phyloP scores from a whole-genome alignment of 2,888 invertebrate genomes.

The Cosmorhoe ocellata region DNA sequence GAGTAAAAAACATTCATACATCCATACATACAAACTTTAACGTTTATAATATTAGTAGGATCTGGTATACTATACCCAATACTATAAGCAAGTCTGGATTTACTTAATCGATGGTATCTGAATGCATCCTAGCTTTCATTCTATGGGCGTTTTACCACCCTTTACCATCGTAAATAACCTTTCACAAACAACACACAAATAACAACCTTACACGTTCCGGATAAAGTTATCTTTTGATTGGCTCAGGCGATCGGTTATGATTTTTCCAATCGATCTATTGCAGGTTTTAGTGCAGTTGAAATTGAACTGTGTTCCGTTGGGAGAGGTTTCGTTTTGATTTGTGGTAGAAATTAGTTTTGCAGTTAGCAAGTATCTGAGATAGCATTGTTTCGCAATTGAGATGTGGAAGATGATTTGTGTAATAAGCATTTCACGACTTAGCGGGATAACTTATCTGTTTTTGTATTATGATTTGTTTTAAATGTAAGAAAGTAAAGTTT shows the following conservation, averaged over 20 bases:
- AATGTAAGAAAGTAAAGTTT: slow-evolving; percentile 8
- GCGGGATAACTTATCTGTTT: slow-evolving; percentile 32
- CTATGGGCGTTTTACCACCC: slow-evolving; percentile 62
- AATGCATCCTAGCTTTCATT: slow-evolving; percentile 49
- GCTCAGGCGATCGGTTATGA: slow-evolving; percentile 31
- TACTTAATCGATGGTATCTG: slow-evolving; percentile 52
- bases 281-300: slow-evolving; percentile 23
- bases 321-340: slow-evolving; percentile 41
- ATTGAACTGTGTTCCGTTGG: slow-evolving; percentile 29
- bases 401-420: slow-evolving; percentile 62
- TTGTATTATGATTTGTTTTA: slow-evolving; percentile 26
- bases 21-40: no score
- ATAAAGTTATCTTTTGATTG: slow-evolving; percentile 42
- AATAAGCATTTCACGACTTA: slow-evolving; percentile 62
- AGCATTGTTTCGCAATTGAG: slow-evolving; percentile 73
- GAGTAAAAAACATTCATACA: no score
- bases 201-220: slow-evolving; percentile 35
- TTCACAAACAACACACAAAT: slow-evolving; percentile 36
- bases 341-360: slow-evolving; percentile 22
- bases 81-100: slow-evolving; percentile 51
- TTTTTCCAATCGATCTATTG: slow-evolving; percentile 32
- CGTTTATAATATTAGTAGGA: no score
- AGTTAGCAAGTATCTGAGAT: slow-evolving; percentile 58
- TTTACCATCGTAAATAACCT: slow-evolving; percentile 59
- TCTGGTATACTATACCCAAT: no score